Evolutionary conservation across 2,113 vertebrate species (phyloP).

Genomic region (human): DNA sequence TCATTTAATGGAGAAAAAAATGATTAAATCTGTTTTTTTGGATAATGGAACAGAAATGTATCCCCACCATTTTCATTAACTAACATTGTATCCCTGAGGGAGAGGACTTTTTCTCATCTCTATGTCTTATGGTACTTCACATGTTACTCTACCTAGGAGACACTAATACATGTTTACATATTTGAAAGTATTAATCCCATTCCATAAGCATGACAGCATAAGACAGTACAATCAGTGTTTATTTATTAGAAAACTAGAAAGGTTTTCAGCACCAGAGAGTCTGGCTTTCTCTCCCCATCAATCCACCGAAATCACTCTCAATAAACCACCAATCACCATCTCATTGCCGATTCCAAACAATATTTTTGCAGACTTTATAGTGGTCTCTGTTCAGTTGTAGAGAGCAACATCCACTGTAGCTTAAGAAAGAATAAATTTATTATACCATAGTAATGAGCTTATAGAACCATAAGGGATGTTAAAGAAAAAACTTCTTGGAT

Average conservation of each 20-base stretch:
- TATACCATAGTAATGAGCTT: background rate
- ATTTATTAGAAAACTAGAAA: constrained; percentile 15
- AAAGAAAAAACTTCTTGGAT: background rate
- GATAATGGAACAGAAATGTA: constrained; percentile 45
- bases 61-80: constrained; percentile 45
- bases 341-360: background rate
- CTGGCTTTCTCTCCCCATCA: background rate
- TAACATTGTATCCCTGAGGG: background rate
- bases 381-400: background rate
- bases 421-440: constrained; percentile 26
- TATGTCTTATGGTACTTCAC: background rate
- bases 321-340: background rate
- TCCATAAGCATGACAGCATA: background rate
- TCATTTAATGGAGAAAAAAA: constrained; percentile 20
- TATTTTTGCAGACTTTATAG: background rate
- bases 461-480: background rate
- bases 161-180: constrained; percentile 34
- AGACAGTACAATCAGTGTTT: background rate
- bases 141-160: constrained; percentile 8
- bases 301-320: background rate
- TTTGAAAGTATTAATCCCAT: constrained; percentile 32
- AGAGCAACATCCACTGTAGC: background rate
- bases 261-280: background rate
- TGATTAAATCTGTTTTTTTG: constrained; percentile 2
- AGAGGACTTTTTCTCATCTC: background rate